Evolutionary conservation across 1,140 invertebrate genomes (phyloP).

Genomic region (Hestina assimilis): DNA sequence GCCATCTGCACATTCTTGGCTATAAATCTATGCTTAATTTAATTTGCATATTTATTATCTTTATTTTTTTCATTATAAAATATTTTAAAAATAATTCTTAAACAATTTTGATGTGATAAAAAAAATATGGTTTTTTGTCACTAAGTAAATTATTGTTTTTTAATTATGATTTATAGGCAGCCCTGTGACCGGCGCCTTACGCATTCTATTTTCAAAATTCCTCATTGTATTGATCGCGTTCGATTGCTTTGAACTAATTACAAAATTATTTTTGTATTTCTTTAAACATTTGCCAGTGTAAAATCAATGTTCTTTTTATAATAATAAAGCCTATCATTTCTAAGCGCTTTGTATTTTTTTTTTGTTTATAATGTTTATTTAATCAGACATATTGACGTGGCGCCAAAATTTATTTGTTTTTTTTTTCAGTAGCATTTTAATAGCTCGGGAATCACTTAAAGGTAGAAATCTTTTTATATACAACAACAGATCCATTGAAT

Average conservation of each 20-base stretch:
- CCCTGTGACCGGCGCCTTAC: conserved; percentile 45
- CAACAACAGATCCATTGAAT: too few species aligned
- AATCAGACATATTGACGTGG: conserved; percentile 34
- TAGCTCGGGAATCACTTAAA: neutral
- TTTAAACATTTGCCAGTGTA: neutral
- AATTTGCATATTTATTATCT: too few species aligned
- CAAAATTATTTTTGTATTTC: conserved; percentile 27
- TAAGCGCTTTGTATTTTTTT: neutral
- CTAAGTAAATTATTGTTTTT: neutral
- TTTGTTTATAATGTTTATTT: conserved; percentile 37
- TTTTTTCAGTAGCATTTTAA: conserved; percentile 8
- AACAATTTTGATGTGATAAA: too few species aligned
- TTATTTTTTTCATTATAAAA: too few species aligned
- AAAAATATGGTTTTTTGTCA: neutral
- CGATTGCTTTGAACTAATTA: conserved; percentile 55
- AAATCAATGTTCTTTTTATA: neutral
- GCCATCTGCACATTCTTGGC: too few species aligned
- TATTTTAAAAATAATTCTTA: too few species aligned
- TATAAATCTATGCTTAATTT: too few species aligned
- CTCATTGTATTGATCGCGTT: conserved; percentile 58
- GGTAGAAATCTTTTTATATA: too few species aligned
- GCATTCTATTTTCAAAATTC: conserved; percentile 67
- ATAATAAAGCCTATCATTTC: neutral
- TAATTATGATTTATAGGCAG: neutral
- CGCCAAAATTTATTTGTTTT: conserved; percentile 28